Evolutionary conservation across 2,888 invertebrate species (phyloP), one percentile per base, ranked within the genome.

Genomic region (Cheilosia impressa): DNA sequence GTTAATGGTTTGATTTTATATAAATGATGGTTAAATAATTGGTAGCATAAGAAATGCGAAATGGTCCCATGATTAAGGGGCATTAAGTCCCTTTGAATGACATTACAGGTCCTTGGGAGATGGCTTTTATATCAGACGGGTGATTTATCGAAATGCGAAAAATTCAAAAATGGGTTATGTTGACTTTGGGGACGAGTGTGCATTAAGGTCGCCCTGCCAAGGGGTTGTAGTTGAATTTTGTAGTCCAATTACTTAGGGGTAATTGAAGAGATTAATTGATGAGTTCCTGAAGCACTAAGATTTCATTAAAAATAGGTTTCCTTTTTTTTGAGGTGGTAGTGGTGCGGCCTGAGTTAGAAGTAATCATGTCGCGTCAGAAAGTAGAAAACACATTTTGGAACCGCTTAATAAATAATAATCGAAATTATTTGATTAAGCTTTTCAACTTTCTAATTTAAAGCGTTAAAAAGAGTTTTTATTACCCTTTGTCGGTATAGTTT

Each of bases 1-100:
- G 52, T 80, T 84, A 71, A 79, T 83, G 68, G 79, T 63, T 75
- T 24, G 68, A 73, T 79, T 79, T 63, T 22, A 66, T 62, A 83
- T 83, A 78, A 83, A 72, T 83, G 72, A 83, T 83, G 78, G 78
- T 53, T 62, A 68, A 47, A 66, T 83, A 83, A 83, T 78, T 78
- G 82, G 55, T 78, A 72, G 78, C 72, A 73, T 72, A 71, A 60
- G 75, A 55, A 38, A 71, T 78, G 68, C 55, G 55, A 72, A 55
- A 71, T 63, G 43, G 45, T 57, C 62, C 60, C 45, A 43, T 83
- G 71, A 78, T 78, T 72, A 63, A 78, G 65, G 62, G 72, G 38
- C 55, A 43, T 62, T 66, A 62, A 82, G 50, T 19, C 27, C 7
- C n/a, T 31, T 24, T 24, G 47, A 41, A 22, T 38, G 55, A 55